Conservation (phyloP, 2,888 invertebrate genomes). For the Petrolisthes cinctipes region DNA sequence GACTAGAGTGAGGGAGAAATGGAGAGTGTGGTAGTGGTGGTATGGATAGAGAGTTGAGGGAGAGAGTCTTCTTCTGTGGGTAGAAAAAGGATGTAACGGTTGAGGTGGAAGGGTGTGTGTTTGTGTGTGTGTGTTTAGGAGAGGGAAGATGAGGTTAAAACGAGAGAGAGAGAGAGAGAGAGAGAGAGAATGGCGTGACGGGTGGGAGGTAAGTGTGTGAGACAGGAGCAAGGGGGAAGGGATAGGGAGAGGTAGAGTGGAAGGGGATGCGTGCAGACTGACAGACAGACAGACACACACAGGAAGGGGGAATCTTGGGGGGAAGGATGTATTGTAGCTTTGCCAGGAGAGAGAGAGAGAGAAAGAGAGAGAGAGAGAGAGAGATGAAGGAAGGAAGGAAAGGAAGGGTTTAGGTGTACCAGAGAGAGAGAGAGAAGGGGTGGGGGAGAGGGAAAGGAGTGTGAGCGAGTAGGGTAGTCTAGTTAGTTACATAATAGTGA, state of each 20-base stretch:
- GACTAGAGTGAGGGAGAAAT: not conserved
- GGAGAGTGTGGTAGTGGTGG: not conserved
- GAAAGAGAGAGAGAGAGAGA: not conserved
- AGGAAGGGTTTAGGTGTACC: too few species aligned
- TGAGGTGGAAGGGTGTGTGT: not conserved
- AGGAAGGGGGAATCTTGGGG: not conserved
- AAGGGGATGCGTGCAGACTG: not conserved
- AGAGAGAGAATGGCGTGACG: slow-evolving; percentile 6
- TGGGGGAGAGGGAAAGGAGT: not conserved
- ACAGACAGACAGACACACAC: not conserved
- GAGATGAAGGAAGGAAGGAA: not conserved
- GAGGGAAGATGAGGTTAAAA: not conserved
- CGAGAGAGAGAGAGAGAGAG: slow-evolving; percentile 11
- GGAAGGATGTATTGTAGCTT: not conserved
- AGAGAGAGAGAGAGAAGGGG: not conserved
- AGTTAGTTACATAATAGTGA: too few species aligned
- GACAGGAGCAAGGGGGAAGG: slow-evolving; percentile 3
- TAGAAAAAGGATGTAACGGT: not conserved
- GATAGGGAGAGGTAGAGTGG: not conserved
- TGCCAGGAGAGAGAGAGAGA: not conserved
- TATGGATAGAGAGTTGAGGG: not conserved
- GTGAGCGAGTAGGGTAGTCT: not conserved
- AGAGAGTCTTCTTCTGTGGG: not conserved
- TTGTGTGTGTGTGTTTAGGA: not conserved
- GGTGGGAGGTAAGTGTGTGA: not conserved